These are phyloP conservation scores for Drosophila affinis DNA, from an alignment of 2,888 invertebrate genomes.

Conservation along the genomic window DNA sequence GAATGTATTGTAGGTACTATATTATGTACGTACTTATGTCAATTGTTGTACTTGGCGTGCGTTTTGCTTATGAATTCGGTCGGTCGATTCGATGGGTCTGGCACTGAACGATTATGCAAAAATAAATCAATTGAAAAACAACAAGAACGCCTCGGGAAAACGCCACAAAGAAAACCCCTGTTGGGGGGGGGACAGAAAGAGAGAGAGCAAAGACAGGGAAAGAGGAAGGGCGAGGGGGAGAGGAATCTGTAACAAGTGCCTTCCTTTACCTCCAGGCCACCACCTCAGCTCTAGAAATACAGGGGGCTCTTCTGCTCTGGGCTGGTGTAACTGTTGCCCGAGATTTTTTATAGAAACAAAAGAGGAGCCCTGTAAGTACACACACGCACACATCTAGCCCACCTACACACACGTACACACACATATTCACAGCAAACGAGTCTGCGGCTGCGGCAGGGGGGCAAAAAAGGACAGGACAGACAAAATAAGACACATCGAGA, in stretches of 20 bases:
- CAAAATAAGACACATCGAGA: constrained; percentile 24
- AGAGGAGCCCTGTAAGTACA: constrained; percentile 9
- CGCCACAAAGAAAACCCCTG: constrained; percentile 30
- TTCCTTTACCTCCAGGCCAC: constrained; percentile 2
- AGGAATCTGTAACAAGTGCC: constrained; percentile 71
- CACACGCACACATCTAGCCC: constrained; percentile 3
- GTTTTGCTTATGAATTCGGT: constrained; percentile 51
- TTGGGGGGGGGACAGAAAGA: constrained; percentile 5
- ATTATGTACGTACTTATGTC: constrained; percentile 14
- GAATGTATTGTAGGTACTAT: constrained; percentile 21
- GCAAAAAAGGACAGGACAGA: constrained; percentile 18
- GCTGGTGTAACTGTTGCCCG: not conserved
- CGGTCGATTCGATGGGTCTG: constrained; percentile 24
- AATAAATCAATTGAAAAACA: constrained; percentile 63
- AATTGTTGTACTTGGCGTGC: constrained; percentile 56
- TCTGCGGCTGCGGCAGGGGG: constrained; percentile 30
- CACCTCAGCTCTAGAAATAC: constrained; percentile 5
- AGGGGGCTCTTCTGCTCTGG: constrained; percentile 8
- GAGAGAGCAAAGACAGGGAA: constrained; percentile 8
- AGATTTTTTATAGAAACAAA: not conserved
- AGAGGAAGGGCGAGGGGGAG: not conserved
- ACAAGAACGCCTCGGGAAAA: constrained; percentile 30
- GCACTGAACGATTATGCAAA: constrained; percentile 65
- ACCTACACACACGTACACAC: constrained; percentile 12
- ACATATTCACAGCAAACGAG: constrained; percentile 38